Conservation (phyloP, 2,797 vertebrate species). For the Yasuhikotakia modesta region DNA sequence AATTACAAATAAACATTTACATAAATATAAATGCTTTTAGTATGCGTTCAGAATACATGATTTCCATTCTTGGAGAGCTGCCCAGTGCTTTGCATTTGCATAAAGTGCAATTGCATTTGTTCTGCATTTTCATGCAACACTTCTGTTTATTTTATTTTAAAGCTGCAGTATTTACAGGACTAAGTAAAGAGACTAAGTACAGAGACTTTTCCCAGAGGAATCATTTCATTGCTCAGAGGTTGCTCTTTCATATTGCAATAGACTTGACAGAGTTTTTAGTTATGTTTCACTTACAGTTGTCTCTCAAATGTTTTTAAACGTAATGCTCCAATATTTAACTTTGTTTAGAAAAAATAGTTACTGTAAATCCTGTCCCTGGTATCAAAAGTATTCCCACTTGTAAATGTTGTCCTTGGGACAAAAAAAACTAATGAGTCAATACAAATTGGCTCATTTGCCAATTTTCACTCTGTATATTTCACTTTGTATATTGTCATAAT, state of each 20-base stretch:
- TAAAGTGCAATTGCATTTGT: conserved; percentile 57
- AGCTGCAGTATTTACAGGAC: conserved; percentile 62
- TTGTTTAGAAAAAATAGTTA: too few relatives aligned
- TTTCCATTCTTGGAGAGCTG: conserved; percentile 60
- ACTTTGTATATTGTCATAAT: too few relatives aligned
- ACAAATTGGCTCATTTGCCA: too few relatives aligned
- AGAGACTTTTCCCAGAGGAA: background rate
- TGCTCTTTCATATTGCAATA: background rate
- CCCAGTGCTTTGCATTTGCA: conserved; percentile 48
- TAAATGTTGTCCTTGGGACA: too few relatives aligned
- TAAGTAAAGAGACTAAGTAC: conserved; percentile 28
- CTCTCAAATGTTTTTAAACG: background rate
- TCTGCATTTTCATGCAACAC: conserved; percentile 52
- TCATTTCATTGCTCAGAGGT: background rate
- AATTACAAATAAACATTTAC: conserved; percentile 61
- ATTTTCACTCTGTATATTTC: too few relatives aligned
- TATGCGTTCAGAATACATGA: conserved; percentile 58
- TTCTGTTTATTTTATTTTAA: conserved; percentile 46
- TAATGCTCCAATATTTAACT: too few relatives aligned
- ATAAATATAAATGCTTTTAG: conserved; percentile 62
- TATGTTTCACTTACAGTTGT: background rate
- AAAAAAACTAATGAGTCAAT: too few relatives aligned
- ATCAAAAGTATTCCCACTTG: too few relatives aligned
- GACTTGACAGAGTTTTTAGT: background rate
- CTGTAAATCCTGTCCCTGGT: too few relatives aligned